Base-by-base conservation (phyloP, 2,113 vertebrate genomes). In the Nesospiza acunhae region DNA sequence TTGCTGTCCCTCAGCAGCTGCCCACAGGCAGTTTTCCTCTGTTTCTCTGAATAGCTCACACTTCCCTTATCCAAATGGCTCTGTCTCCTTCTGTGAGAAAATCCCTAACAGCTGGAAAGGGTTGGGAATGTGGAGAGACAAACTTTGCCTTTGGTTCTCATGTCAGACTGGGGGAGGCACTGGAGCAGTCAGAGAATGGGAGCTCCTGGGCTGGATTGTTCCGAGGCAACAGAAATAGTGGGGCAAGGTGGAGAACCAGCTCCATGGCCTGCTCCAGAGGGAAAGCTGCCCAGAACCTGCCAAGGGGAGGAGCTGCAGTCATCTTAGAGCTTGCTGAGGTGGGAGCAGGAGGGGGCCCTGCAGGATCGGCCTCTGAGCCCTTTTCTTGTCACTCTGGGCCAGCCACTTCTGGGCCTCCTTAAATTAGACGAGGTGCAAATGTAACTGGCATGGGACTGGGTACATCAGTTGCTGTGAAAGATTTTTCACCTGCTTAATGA, bases 251-350 rank as follows among this genome's bases (percentile, higher is more conserved):
- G 35, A 70, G 33, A 13, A 31, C 39, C n/a, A 62, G 59, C 39
- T 77, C n/a, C 24, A 5, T 17, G 58, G 41, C 44, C 44, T 39
- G 24, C 47, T 49, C 13, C 31, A 35, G 39, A 89, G 56, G 44
- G 33, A 89, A 68, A 44, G 49, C 33, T 69, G 41, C 28, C 3
- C 15, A 47, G 62, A 90, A 52, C 12, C 17, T 74, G 50, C 21
- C 13, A 16, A 26, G 27, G 67, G 56, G 56, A 90, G 84, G 84
- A 95, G 82, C 50, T 90, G 92, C 82, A 83, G 75, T 74, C 82
- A 79, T 79, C 66, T 77, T 83, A 42, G 69, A 56, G 35, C 30
- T 89, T 2, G 1, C 58, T 44, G 70, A 59, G 67, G 28, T 26
- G 6, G 82, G 58, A 37, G 70, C 82, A 68, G 87, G 79, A 91